Percentiles rank a stretch among this genome's conserved stretches.
Evolutionary conservation across 2,888 invertebrate genomes (phyloP).

Genomic region (Sisyra nigra): DNA sequence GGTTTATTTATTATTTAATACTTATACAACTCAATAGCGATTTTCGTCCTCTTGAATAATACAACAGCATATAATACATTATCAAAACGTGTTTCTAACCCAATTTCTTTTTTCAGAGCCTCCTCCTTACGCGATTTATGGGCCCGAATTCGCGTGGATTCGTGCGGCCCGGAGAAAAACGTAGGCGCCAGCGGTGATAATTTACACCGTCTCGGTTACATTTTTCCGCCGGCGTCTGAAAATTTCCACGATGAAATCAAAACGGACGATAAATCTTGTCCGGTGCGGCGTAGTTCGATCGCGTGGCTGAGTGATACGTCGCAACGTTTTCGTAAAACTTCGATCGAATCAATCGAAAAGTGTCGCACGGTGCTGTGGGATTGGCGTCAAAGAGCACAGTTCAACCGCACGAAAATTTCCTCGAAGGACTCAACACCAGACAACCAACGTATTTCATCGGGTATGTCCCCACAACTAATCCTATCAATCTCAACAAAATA

Average conservation of each 20-base stretch:
- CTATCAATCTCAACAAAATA: no score
- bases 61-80: no score
- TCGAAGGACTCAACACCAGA: no score
- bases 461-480: no score
- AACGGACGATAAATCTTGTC: neutral
- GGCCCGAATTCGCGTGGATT: neutral
- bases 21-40: no score
- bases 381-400: no score
- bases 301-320: neutral
- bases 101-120: neutral
- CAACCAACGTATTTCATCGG: no score
- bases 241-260: neutral
- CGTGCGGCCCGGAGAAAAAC: neutral
- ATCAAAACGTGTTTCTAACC: no score
- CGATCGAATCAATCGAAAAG: slow-evolving; percentile 1
- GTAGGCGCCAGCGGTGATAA: neutral
- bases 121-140: slow-evolving; percentile 5
- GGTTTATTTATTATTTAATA: no score
- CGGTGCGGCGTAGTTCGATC: no score
- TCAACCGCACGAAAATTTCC: no score
- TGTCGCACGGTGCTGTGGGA: neutral
- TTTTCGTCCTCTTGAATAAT: no score
- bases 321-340: neutral
- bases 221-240: neutral
- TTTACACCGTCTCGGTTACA: neutral